These are phyloP conservation scores for Abramis brama DNA, from an alignment of 2,113 vertebrate genomes.

Conservation along the genomic window DNA sequence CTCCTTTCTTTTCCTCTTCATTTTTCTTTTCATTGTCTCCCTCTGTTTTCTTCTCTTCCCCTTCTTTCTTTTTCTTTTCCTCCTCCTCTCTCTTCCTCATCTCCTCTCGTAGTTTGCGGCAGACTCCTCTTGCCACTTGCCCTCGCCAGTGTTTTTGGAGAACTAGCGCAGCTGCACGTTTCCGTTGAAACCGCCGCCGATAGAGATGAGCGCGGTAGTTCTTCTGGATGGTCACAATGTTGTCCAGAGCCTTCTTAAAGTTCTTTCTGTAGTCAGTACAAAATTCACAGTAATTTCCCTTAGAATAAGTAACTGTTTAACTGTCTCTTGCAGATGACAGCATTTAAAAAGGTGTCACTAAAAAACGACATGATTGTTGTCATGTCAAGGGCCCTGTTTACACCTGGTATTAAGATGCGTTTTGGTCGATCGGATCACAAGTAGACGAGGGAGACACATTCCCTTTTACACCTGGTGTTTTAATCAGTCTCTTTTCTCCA, in stretches of 20 bases:
- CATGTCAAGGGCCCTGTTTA: no score
- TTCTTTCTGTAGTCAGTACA: slow-evolving; percentile 76
- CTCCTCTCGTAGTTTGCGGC: slow-evolving; percentile 77
- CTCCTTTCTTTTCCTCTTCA: slow-evolving; percentile 39
- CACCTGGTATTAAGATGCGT: no score
- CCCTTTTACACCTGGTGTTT: no score
- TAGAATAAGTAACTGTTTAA: background rate
- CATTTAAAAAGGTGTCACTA: background rate
- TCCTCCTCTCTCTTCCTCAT: slow-evolving; percentile 72
- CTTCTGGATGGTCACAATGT: slow-evolving; percentile 84
- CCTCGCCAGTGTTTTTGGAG: slow-evolving; percentile 87
- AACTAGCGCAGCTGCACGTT: slow-evolving; percentile 75
- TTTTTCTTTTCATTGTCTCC: slow-evolving; percentile 60
- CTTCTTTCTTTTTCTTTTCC: slow-evolving; percentile 67
- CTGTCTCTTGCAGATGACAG: background rate
- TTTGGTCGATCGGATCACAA: no score
- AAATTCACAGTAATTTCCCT: background rate
- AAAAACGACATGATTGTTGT: background rate
- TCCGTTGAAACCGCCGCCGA: slow-evolving; percentile 69
- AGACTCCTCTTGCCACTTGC: slow-evolving; percentile 77
- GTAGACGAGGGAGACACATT: no score
- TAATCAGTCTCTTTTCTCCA: no score
- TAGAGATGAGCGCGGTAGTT: slow-evolving; percentile 82
- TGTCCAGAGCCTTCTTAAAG: slow-evolving; percentile 78
- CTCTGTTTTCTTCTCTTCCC: slow-evolving; percentile 66